Evolutionary conservation across 2,888 invertebrate species (phyloP).

Genomic region (Hydropsyche betteni): DNA sequence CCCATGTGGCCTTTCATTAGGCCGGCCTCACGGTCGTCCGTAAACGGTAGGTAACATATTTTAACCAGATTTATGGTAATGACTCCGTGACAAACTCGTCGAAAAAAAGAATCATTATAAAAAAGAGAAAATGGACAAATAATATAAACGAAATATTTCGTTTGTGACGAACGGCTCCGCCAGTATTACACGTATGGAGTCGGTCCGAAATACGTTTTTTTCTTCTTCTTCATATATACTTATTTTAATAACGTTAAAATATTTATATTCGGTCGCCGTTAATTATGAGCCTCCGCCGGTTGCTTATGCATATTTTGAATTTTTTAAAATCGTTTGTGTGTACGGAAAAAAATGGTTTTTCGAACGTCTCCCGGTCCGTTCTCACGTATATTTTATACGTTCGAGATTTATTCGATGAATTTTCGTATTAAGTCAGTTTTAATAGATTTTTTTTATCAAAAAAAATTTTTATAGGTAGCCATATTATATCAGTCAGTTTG

Average conservation of each 20-base stretch:
- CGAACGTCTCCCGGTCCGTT: constrained; percentile 5
- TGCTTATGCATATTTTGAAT: constrained; percentile 9
- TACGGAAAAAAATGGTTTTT: not conserved
- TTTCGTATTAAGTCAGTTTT: constrained; percentile 6
- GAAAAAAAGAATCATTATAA: constrained; percentile 19
- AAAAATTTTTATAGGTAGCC: too few relatives aligned
- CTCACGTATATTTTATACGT: constrained; percentile 20
- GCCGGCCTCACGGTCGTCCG: constrained; percentile 21
- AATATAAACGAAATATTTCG: constrained; percentile 6
- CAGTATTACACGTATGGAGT: too few relatives aligned
- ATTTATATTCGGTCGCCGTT: constrained; percentile 15
- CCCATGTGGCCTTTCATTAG: constrained; percentile 24
- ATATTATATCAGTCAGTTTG: too few relatives aligned
- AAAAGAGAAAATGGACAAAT: constrained; percentile 27
- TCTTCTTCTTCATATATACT: constrained; percentile 12
- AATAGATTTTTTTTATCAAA: constrained; percentile 4
- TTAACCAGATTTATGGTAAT: constrained; percentile 39
- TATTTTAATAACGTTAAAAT: constrained; percentile 7
- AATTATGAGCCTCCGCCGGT: not conserved
- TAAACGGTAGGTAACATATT: constrained; percentile 39
- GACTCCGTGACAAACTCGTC: constrained; percentile 20
- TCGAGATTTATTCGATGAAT: constrained; percentile 20
- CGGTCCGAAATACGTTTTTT: not conserved
- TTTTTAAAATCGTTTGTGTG: not conserved
- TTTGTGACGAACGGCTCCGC: constrained; percentile 10